Evolutionary conservation across 2,888 invertebrate genomes (phyloP).

Genomic region (Vesta saturnalis): DNA sequence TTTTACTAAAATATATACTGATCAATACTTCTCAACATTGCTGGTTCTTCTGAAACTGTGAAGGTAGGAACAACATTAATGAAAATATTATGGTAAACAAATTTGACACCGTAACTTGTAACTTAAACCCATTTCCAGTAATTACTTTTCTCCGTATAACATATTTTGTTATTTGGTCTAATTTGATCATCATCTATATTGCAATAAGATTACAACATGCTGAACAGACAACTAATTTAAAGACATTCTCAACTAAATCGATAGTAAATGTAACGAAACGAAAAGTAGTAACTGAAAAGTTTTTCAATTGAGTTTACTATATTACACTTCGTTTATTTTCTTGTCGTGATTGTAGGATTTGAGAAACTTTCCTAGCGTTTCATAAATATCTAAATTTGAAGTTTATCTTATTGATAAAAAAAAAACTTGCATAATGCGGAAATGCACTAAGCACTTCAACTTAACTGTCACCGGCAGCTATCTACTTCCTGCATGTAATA

Average conservation of each 20-base stretch:
- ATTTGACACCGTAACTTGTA: too few species aligned
- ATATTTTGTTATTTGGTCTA: too few species aligned
- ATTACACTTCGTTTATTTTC: constrained; percentile 28
- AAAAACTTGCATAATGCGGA: constrained; percentile 9
- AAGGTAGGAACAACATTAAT: too few species aligned
- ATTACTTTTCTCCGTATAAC: too few species aligned
- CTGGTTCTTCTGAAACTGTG: too few species aligned
- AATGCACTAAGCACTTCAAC: constrained; percentile 26
- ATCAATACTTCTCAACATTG: too few species aligned
- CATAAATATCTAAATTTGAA: background rate
- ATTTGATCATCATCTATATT: too few species aligned
- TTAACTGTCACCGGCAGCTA: constrained; percentile 36
- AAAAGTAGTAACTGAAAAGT: constrained; percentile 21
- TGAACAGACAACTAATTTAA: background rate
- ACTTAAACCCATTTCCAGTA: too few species aligned
- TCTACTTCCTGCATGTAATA: constrained; percentile 37
- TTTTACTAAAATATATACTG: too few species aligned
- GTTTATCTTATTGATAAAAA: background rate
- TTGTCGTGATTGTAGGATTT: constrained; percentile 11
- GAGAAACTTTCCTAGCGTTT: constrained; percentile 8
- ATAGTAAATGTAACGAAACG: constrained; percentile 22
- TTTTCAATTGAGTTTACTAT: constrained; percentile 29
- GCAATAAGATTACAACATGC: too few species aligned
- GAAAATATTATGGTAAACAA: too few species aligned
- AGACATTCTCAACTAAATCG: constrained; percentile 12